These are phyloP conservation scores for Danio albolineatus DNA, from an alignment of 2,797 vertebrate genomes.

Conservation along the genomic window DNA sequence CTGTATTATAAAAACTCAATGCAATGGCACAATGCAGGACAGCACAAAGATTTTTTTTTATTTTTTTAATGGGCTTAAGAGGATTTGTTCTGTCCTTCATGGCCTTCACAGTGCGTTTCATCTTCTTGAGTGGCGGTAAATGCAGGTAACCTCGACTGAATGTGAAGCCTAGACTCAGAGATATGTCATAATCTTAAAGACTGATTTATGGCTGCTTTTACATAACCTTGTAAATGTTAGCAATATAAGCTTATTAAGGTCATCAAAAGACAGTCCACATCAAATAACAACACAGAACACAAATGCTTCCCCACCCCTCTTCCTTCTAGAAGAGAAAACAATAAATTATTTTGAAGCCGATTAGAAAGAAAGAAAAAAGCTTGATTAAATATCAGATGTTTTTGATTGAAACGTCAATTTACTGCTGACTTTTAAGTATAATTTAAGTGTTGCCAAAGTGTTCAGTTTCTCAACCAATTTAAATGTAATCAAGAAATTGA, in stretches of 20 bases:
- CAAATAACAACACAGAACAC: conserved; percentile 32
- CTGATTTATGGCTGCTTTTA: conserved; percentile 56
- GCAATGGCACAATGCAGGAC: neutral
- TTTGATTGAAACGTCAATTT: neutral
- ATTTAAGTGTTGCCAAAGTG: conserved; percentile 17
- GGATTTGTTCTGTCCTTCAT: conserved; percentile 11
- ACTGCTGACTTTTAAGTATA: conserved; percentile 1
- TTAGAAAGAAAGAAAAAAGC: neutral
- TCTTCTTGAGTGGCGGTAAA: conserved; percentile 56
- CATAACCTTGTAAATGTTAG: neutral
- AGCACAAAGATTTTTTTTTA: neutral
- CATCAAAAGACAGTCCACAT: neutral
- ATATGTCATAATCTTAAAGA: conserved; percentile 62
- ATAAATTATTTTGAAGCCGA: neutral
- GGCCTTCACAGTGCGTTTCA: conserved; percentile 49
- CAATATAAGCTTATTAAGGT: conserved; percentile 28
- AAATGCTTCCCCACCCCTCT: neutral
- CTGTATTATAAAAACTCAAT: neutral
- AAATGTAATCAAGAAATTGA: neutral
- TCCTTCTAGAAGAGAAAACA: neutral
- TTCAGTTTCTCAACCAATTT: neutral
- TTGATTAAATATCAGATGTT: conserved; percentile 21
- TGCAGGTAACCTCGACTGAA: conserved; percentile 52
- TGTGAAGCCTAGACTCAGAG: conserved; percentile 25
- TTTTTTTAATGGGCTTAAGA: conserved; percentile 32